Base-by-base conservation (phyloP, 2,797 vertebrate genomes). In the Echeneis naucrates region DNA sequence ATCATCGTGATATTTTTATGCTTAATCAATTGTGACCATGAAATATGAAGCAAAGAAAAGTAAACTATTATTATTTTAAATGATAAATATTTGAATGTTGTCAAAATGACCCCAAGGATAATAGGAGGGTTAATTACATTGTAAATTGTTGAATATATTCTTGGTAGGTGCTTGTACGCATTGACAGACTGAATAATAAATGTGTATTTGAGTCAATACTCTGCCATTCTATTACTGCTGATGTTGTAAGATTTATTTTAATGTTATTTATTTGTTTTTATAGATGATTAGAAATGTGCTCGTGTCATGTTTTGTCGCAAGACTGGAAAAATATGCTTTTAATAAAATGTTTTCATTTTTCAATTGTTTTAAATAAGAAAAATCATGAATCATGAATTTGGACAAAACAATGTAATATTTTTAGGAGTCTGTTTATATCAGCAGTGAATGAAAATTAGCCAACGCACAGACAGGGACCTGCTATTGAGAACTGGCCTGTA, bases 201-300 rank as follows among this genome's bases (percentile, higher is more conserved):
- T n/a, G n/a, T n/a, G n/a, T n/a, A n/a, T n/a, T 21, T 47, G 24
- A 64, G 45, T 77, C 55, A 58, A 51, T 7, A 33, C 35, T 60
- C 30, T 26, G 42, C 35, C 57, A 0, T 47, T 59, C 30, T 30
- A 30, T 30, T 30, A 6, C 6, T 30, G 30, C n/a, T 47, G 37
- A 35, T 55, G 32, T 47, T 55, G 32, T 47, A 23, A 38, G n/a
- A 48, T 42, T 42, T 19, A 2, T 6, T 42, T 6, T n/a, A n/a
- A 2, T 6, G 42, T 6, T n/a, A n/a, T n/a, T n/a, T n/a, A n/a
- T n/a, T n/a, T n/a, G n/a, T n/a, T n/a, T n/a, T n/a, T n/a, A n/a
- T n/a, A 42, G 5, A 42, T 17, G 17, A 32, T 32, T 32, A 32
- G 23, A 67, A 74, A 32, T 32, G 12, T 27, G 8, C 6, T 30